These are phyloP conservation scores for Heliconius ethilla DNA, from an alignment of 2,888 invertebrate species.

Conservation along the genomic window DNA sequence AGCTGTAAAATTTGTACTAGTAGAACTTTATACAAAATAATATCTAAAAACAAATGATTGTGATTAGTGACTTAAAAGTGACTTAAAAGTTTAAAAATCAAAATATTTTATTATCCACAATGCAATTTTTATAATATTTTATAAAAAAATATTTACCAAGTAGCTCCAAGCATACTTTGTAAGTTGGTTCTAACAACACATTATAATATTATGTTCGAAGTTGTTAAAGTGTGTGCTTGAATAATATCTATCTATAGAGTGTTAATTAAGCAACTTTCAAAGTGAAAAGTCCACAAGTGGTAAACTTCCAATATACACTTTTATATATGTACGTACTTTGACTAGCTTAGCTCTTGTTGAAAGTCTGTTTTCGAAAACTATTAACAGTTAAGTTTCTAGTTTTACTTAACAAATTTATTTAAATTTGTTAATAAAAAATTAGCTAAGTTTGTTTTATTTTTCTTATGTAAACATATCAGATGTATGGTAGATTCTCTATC, in stretches of 20 bases:
- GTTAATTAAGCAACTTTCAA: constrained; percentile 30
- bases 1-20: too few relatives aligned
- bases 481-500: too few relatives aligned
- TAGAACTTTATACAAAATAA: too few relatives aligned
- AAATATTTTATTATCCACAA: neutral
- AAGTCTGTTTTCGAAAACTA: constrained; percentile 14
- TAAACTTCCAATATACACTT: constrained; percentile 26
- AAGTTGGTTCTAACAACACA: constrained; percentile 1
- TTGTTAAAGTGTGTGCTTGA: constrained; percentile 11
- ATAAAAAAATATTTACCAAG: neutral
- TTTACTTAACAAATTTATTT: too few relatives aligned
- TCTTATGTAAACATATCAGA: too few relatives aligned
- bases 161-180: neutral
- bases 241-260: constrained; percentile 10
- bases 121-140: neutral
- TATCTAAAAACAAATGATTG: too few relatives aligned
- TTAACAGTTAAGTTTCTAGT: too few relatives aligned
- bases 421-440: too few relatives aligned
- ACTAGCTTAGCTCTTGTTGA: constrained; percentile 8
- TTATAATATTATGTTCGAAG: constrained; percentile 6
- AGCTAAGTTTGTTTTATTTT: too few relatives aligned
- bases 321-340: neutral
- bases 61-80: too few relatives aligned
- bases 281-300: constrained; percentile 24
- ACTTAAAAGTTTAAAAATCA: neutral